Base-by-base conservation (phyloP, 2,888 invertebrate genomes). In the Disparrhopalites patrizii region DNA sequence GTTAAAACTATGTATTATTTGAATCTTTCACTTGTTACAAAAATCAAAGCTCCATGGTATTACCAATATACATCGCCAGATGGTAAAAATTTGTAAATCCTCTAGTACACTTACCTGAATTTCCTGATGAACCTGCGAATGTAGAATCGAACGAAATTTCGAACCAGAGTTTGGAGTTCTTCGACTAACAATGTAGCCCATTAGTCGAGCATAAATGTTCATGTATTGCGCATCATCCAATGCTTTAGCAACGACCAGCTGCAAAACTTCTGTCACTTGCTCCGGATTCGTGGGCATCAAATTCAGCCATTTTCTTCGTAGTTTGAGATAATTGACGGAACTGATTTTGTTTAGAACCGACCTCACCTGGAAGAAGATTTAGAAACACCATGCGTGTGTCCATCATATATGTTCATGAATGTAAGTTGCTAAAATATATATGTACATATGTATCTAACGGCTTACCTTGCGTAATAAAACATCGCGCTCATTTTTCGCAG, bases 291-390 rank as follows among this genome's bases (percentile, higher is more conserved):
- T 62, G 4, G 74, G 74, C 31, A 74, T 66, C 31, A 74, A 64
- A 65, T 67, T 71, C 38, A 72, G 56, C 72, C 72, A 74, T 15
- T 72, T 65, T 51, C 71, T 70, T 38, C 71, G 67, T 40, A 74
- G 66, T 33, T 70, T 54, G 47, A 68, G 52, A 65, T 70, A 74
- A 61, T 74, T 74, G 47, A 73, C 56, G 23, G 74, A 71, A 65
- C 72, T 72, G 36, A 74, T 70, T 65, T 70, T 73, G 68, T 74
- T 74, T 27, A 74, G 68, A 62, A 74, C 73, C 66, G 74, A 73
- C 71, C 74, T 70, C 71, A 74, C 74, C 67, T 66, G 25, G n/a
- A 56, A 58, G n/a, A 56, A 23, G 7, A 50, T 40, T n/a, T 52
- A 43, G 18, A 55, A 47, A 43, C n/a, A 52, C 10, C 23, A 36